phyloP scores from a whole-genome alignment of 2,888 invertebrate species.

The Megamerina dolium region DNA sequence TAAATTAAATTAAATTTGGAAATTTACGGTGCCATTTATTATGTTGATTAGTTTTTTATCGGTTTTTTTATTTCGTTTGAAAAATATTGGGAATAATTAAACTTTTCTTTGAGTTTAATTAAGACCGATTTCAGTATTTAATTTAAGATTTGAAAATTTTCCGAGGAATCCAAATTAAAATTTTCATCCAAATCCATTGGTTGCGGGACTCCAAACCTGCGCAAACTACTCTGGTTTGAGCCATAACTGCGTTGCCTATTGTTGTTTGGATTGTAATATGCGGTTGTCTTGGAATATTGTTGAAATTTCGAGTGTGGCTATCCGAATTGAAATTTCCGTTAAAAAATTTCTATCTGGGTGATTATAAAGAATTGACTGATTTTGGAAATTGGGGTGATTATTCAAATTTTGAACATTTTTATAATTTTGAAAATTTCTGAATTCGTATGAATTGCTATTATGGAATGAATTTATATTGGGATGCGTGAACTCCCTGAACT shows the following conservation, averaged over 20 bases:
- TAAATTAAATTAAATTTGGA: background rate
- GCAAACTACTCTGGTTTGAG: background rate
- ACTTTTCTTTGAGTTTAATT: background rate
- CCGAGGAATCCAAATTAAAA: conserved; percentile 3
- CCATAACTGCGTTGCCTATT: background rate
- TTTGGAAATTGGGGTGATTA: too few relatives aligned
- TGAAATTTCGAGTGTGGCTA: background rate
- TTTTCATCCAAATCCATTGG: conserved; percentile 3
- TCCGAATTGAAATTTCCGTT: too few relatives aligned
- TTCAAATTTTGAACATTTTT: too few relatives aligned
- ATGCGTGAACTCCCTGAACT: background rate
- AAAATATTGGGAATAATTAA: background rate
- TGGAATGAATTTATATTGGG: too few relatives aligned
- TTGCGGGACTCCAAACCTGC: too few relatives aligned
- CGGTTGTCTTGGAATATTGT: background rate
- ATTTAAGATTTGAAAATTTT: background rate
- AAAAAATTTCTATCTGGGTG: too few relatives aligned
- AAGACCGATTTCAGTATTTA: conserved; percentile 5
- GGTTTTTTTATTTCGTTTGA: background rate
- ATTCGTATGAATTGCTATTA: background rate
- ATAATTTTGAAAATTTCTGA: background rate
- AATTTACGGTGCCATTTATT: background rate
- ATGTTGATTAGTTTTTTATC: background rate
- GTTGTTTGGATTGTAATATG: too few relatives aligned
- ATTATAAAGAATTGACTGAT: too few relatives aligned